These are phyloP conservation scores for Alloscopus bannaensis DNA, from an alignment of 2,888 invertebrate species.

Conservation along the genomic window DNA sequence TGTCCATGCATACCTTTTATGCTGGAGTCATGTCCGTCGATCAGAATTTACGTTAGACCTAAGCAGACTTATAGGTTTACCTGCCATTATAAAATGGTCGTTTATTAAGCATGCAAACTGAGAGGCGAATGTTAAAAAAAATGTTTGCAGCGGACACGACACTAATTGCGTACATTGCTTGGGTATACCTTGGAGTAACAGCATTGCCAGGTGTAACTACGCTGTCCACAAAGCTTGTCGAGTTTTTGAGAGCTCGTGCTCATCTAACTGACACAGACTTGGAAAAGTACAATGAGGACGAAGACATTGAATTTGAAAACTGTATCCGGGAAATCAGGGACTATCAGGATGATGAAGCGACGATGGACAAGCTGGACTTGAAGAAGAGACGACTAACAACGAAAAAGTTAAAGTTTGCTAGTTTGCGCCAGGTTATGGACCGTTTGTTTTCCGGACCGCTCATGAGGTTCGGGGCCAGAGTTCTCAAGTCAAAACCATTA, in stretches of 20 bases:
- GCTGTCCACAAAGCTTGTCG: conserved; percentile 32
- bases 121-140: neutral
- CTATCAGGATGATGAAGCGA: conserved; percentile 44
- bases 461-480: conserved; percentile 16
- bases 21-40: conserved; percentile 32
- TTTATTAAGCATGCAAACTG: neutral
- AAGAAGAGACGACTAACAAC: conserved; percentile 42
- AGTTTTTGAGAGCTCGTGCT: conserved; percentile 32
- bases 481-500: conserved; percentile 19
- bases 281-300: conserved; percentile 54
- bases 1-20: conserved; percentile 54
- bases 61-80: too few relatives aligned
- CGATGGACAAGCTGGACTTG: conserved; percentile 53
- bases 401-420: conserved; percentile 46
- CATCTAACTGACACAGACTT: conserved; percentile 35
- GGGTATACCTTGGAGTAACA: conserved; percentile 43
- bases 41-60: conserved; percentile 32
- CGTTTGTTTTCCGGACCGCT: conserved; percentile 37
- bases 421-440: conserved; percentile 47
- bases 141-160: conserved; percentile 9
- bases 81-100: neutral
- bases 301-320: conserved; percentile 54
- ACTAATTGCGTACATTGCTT: conserved; percentile 38
- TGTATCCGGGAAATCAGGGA: conserved; percentile 44
- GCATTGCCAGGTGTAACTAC: conserved; percentile 36